Evolutionary conservation across 2,113 vertebrate species (phyloP).

Genomic region (Pelvicachromis taeniatus): DNA sequence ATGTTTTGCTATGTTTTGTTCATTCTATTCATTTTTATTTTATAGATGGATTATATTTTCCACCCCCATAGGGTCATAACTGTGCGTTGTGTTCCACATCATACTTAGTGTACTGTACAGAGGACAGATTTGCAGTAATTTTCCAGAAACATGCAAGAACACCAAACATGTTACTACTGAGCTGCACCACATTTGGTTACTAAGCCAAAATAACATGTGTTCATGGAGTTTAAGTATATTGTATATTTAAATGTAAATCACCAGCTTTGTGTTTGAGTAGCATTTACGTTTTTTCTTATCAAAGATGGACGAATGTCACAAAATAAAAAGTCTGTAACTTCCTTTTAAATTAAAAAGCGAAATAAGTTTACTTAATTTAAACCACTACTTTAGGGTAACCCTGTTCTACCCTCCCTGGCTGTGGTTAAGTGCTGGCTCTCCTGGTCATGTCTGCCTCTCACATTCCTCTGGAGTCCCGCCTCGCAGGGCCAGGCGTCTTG

Average conservation of each 20-base stretch:
- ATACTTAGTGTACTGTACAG: neutral
- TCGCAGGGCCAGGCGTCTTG: constrained; percentile 49
- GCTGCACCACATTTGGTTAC: neutral
- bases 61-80: neutral
- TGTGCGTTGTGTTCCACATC: neutral
- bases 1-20: neutral
- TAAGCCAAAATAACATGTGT: neutral
- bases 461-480: constrained; percentile 44
- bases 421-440: constrained; percentile 15
- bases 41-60: neutral
- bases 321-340: neutral
- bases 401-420: neutral
- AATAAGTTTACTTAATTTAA: neutral
- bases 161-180: neutral
- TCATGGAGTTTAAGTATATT: neutral
- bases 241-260: neutral
- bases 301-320: neutral
- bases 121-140: neutral
- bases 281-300: neutral
- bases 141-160: neutral
- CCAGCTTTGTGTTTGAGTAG: neutral
- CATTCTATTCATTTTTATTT: neutral
- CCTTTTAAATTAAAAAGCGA: neutral
- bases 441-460: constrained; percentile 43
- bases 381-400: neutral